phyloP scores from a whole-genome alignment of 2,113 vertebrate species.

The Psephotus haematonotus region DNA sequence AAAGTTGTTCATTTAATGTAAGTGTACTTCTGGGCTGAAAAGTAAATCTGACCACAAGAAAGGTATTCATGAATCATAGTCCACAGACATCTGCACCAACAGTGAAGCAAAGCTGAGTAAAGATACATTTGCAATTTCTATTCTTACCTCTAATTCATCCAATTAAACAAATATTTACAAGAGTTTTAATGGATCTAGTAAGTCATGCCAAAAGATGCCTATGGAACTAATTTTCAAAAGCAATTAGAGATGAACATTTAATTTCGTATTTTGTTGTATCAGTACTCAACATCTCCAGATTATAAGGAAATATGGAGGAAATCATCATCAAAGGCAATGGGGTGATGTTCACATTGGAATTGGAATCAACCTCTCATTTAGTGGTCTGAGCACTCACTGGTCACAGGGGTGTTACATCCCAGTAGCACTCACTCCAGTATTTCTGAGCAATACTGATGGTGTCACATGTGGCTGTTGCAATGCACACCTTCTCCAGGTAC shows the following conservation, averaged over 20 bases:
- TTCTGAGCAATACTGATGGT: background rate
- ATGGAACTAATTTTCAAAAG: background rate
- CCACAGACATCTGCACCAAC: background rate
- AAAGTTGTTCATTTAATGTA: background rate
- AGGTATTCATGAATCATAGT: background rate
- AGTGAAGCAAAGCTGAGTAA: background rate
- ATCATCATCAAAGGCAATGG: background rate
- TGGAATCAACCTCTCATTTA: background rate
- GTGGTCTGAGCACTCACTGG: rapidly evolving
- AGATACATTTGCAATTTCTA: background rate
- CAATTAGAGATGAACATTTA: background rate
- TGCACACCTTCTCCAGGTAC: background rate
- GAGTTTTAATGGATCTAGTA: background rate
- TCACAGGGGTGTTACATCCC: too few relatives aligned
- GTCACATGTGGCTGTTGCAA: background rate
- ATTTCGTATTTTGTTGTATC: background rate
- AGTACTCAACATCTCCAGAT: background rate
- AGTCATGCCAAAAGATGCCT: background rate
- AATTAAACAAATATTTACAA: background rate
- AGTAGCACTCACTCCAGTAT: background rate
- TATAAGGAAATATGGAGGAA: background rate
- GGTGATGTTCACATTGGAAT: background rate
- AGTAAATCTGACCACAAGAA: background rate
- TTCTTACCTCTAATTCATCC: background rate
- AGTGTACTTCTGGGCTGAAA: background rate